These are phyloP conservation scores for Amazona guildingii DNA, from an alignment of 2,113 vertebrate species.

Conservation along the genomic window DNA sequence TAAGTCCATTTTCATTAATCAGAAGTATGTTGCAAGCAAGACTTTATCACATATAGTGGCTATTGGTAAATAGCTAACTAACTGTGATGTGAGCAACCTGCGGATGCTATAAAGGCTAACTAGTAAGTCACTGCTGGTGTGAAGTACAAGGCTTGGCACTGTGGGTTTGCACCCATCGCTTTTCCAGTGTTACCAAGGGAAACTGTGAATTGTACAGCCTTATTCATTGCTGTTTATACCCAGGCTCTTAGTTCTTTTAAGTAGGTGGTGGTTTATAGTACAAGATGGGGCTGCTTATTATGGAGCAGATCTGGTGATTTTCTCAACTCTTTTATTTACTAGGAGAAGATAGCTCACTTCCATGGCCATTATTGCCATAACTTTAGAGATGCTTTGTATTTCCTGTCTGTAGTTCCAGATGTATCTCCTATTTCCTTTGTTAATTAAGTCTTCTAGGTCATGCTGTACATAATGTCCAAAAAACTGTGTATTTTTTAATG, in stretches of 20 bases:
- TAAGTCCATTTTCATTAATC: background rate
- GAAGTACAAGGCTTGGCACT: background rate
- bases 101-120: background rate
- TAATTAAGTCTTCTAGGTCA: background rate
- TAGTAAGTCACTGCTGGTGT: background rate
- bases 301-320: background rate
- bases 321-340: background rate
- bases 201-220: background rate
- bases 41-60: background rate
- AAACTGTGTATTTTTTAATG: background rate
- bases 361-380: background rate
- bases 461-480: background rate
- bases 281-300: background rate
- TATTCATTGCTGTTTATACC: background rate
- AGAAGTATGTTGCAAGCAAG: background rate
- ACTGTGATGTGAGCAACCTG: rapidly evolving
- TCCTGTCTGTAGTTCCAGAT: background rate
- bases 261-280: background rate
- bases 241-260: background rate
- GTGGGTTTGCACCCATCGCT: background rate
- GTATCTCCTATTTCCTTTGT: background rate
- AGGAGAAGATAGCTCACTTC: background rate
- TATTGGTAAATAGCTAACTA: background rate
- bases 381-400: background rate
- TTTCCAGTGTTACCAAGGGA: background rate